Conservation (phyloP, 2,888 invertebrate genomes). For the Deroplatys truncata region DNA sequence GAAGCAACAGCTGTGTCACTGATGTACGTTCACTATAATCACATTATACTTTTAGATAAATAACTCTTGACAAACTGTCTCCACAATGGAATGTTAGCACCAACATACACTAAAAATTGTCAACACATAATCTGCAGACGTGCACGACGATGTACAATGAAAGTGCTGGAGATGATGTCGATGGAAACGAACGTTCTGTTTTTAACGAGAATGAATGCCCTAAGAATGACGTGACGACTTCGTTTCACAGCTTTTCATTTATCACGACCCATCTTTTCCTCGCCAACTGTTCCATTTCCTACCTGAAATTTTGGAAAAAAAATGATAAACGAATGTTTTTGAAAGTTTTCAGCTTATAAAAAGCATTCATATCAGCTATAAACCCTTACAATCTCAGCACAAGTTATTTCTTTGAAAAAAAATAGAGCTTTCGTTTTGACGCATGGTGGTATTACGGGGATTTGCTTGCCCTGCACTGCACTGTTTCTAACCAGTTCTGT, state of each 20-base stretch:
- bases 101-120: neutral
- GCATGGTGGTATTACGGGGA: neutral
- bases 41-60: neutral
- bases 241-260: neutral
- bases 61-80: neutral
- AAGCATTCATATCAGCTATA: neutral
- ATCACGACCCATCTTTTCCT: constrained; percentile 22
- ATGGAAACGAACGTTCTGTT: neutral
- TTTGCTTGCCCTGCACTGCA: no score
- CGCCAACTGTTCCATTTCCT: constrained; percentile 23
- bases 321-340: constrained; percentile 5
- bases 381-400: neutral
- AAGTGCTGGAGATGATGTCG: neutral
- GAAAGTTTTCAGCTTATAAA: neutral
- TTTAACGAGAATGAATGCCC: neutral
- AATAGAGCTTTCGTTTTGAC: neutral
- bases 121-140: neutral
- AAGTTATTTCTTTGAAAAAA: neutral
- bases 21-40: neutral
- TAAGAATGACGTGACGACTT: neutral
- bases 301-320: constrained; percentile 30
- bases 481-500: no score
- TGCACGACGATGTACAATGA: neutral
- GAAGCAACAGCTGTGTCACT: neutral
- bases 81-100: neutral